Base-by-base conservation (phyloP, 2,888 invertebrate species). In the Drosophila silvestris region DNA sequence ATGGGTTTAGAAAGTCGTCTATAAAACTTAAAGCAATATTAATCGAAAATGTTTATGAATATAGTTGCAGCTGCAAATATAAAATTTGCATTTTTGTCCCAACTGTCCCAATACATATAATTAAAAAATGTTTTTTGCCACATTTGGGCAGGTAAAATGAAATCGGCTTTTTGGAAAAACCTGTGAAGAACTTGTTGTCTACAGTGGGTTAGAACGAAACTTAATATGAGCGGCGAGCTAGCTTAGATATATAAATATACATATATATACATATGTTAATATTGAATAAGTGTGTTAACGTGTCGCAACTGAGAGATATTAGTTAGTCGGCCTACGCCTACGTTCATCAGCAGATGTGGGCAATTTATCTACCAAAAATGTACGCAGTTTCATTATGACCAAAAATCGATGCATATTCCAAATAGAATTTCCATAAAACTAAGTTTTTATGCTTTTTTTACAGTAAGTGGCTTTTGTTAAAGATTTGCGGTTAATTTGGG, bases 321-420 rank as follows among this genome's bases (percentile, higher is more conserved):
- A 56, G 66, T 66, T 76, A 76, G 74, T 44, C 74, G 74, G 58
- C 64, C 67, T 53, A 52, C 79, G 81, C 79, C 79, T 60, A 79
- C 81, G 63, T 59, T 35, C 14, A 54, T 16, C 32, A 44, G 37
- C 56, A 63, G 62, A 77, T 68, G 81, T 79, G 81, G 78, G 77
- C 78, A 80, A 71, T 53, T 61, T 72, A 44, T 67, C 54, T 63
- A 72, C 68, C 68, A 69, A 77, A 74, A 81, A 73, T 59, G 69
- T 77, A 77, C 77, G 77, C 81, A 81, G 68, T 81, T 77, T 69
- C 79, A 77, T 66, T 77, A 73, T 81, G 77, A 22, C 65, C 77
- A 81, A 81, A 81, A 59, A 37, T 39, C 51, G 10, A 47, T 57
- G 37, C 47, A 52, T 65, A 57, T 66, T 47, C 14, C 65, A 51